phyloP scores from a whole-genome alignment of 1,140 invertebrate genomes.

The Aricia agestis region DNA sequence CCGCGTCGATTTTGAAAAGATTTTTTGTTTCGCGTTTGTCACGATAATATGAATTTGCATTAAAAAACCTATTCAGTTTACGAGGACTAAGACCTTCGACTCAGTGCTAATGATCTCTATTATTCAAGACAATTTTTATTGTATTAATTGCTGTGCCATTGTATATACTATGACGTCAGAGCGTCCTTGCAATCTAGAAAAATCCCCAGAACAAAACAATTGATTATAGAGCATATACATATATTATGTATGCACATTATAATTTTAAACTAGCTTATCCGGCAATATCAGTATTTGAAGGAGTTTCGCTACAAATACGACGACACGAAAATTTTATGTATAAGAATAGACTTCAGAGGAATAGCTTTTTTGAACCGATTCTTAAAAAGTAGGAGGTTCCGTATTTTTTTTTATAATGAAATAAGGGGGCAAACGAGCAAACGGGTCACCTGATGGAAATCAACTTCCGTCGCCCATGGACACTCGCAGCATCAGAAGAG shows the following conservation, averaged over 20 bases:
- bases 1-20: constrained; percentile 1
- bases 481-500: no score
- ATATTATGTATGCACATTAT: neutral
- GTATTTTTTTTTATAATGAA: no score
- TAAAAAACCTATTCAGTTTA: constrained; percentile 4
- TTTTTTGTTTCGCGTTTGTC: neutral
- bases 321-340: no score
- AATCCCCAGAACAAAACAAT: neutral
- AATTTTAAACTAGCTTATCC: no score
- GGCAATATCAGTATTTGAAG: no score
- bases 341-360: no score
- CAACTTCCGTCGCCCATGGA: no score
- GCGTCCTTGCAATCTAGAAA: neutral
- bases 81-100: neutral
- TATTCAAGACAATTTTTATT: neutral
- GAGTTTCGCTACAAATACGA: no score
- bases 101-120: neutral
- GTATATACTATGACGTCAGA: neutral
- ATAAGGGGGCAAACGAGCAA: no score
- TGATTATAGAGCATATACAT: neutral
- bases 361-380: no score
- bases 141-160: neutral
- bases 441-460: no score
- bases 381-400: no score
- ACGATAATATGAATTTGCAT: neutral